Evolutionary conservation across 92 coral and sea anemone species (phyloP).

Genomic region (Phenganax subtilis): DNA sequence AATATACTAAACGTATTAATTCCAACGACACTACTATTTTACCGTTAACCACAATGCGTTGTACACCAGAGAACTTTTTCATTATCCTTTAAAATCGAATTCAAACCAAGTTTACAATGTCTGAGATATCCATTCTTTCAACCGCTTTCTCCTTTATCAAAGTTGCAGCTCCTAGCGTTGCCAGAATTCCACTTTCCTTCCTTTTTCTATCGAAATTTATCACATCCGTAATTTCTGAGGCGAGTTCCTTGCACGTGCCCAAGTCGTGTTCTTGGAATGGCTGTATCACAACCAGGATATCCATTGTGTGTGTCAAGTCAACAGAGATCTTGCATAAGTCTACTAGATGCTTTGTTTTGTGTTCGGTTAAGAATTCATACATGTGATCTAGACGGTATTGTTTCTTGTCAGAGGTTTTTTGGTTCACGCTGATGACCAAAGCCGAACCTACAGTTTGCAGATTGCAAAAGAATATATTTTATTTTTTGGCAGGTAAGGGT

Average conservation of each 20-base stretch:
- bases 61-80: too few relatives aligned
- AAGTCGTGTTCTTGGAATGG: conserved; percentile 7
- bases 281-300: conserved; percentile 21
- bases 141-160: conserved; percentile 1
- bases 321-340: conserved; percentile 24
- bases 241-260: not conserved
- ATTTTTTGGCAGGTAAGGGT: too few relatives aligned
- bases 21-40: too few relatives aligned
- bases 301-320: conserved; percentile 36
- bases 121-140: not conserved
- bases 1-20: too few relatives aligned
- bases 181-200: not conserved
- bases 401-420: not conserved
- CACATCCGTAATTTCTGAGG: conserved; percentile 1
- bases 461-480: not conserved
- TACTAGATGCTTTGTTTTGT: not conserved
- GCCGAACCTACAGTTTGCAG: conserved; percentile 13
- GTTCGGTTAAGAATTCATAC: conserved; percentile 9
- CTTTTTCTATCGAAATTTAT: conserved; percentile 7
- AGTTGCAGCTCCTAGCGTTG: conserved; percentile 20
- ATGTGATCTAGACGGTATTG: conserved; percentile 11
- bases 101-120: not conserved
- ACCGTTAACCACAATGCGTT: too few relatives aligned
- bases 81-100: not conserved
- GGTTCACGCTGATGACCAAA: conserved; percentile 22